These are phyloP conservation scores for Anseranas semipalmata DNA, from an alignment of 2,113 vertebrate genomes.

Conservation along the genomic window DNA sequence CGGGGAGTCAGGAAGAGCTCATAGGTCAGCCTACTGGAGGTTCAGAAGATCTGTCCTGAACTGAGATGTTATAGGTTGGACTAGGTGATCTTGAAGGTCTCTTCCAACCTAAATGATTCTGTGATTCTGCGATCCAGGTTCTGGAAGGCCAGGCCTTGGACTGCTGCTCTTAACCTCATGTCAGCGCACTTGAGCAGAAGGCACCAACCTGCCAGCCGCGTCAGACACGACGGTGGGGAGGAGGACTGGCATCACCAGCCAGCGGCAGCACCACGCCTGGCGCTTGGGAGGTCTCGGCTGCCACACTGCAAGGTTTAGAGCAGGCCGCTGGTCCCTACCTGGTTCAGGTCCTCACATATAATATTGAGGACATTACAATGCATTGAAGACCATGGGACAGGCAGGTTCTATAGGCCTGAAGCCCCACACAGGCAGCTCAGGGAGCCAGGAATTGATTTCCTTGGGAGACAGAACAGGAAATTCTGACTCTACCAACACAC, in stretches of 20 bases:
- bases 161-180: not conserved
- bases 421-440: not conserved
- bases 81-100: too few relatives aligned
- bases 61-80: too few relatives aligned
- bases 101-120: too few relatives aligned
- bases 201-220: not conserved
- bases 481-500: not conserved
- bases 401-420: not conserved
- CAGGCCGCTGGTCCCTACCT: not conserved
- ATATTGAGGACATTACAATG: accelerated
- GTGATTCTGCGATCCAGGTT: too few relatives aligned
- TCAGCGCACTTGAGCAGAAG: not conserved
- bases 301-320: not conserved
- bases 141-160: not conserved
- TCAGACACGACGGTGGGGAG: not conserved
- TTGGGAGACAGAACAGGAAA: slow-evolving; percentile 5
- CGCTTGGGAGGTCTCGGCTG: not conserved
- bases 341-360: accelerated
- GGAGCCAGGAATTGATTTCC: not conserved
- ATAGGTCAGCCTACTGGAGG: not conserved
- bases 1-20: not conserved
- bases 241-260: not conserved
- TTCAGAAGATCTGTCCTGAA: not conserved
- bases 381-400: not conserved
- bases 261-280: accelerated